Percentiles rank a stretch among this genome's conserved stretches.
phyloP scores from a whole-genome alignment of 2,113 vertebrate genomes.

The Meles meles region DNA sequence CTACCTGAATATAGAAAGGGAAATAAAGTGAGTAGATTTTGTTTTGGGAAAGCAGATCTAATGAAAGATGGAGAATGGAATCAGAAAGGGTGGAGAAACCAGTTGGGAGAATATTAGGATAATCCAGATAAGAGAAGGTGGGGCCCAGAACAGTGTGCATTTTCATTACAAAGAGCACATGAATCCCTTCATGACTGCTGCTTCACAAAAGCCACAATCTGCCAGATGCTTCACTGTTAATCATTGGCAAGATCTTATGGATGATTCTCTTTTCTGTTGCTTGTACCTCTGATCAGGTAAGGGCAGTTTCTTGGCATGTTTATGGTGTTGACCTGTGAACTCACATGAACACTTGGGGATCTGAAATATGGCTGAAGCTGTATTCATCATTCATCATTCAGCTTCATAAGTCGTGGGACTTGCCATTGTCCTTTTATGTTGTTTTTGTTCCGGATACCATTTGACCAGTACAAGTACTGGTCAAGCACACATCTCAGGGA shows the following conservation, averaged over 20 bases:
- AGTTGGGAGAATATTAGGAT: background rate
- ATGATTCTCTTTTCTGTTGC: background rate
- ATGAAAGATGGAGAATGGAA: background rate
- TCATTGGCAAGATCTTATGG: background rate
- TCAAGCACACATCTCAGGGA: background rate
- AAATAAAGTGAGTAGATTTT: background rate
- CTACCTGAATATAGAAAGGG: background rate
- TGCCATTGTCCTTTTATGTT: background rate
- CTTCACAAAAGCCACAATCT: background rate
- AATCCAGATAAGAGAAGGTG: background rate
- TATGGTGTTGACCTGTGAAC: background rate
- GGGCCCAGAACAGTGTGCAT: background rate
- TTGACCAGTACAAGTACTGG: background rate
- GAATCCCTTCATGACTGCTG: background rate
- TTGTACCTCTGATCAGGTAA: background rate
- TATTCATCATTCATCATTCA: background rate
- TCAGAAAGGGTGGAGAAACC: background rate
- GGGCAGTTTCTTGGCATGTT: accelerated
- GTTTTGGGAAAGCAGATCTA: background rate
- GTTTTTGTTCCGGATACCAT: background rate
- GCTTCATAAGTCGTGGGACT: accelerated
- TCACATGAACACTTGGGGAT: background rate
- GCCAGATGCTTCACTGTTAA: background rate
- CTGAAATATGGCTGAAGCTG: background rate
- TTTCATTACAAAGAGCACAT: background rate